Base-by-base conservation (phyloP, 2,797 vertebrate genomes). In the Phrynocephalus vlangalii region DNA sequence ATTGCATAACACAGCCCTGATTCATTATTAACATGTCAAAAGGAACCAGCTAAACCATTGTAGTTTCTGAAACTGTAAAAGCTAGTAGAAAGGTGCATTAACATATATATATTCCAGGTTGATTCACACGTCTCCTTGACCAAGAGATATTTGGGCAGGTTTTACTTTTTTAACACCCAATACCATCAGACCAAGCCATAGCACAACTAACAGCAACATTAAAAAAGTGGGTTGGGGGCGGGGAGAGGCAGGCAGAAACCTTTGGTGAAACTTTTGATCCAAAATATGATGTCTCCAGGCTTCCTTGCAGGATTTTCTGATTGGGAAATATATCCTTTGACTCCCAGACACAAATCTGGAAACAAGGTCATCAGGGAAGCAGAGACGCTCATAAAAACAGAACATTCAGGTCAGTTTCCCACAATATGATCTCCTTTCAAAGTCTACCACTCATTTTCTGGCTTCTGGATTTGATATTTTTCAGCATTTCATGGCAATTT, bases 221-320 rank as follows among this genome's bases (percentile, higher is more conserved):
- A 88, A 44, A 13, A 16, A 0, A 80, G 38, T 44, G 38, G 38
- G 38, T 3, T 44, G 38, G 38, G 38, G 38, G 38, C 2, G 38
- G 38, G 38, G 38, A 44, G 38, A 44, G 38, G 38, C 38, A 0
- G 88, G 78, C 56, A 90, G 88, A 92, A 30, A 79, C 48, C 78
- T 92, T 90, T 92, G 93, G 72, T 90, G 78, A 92, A 94, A 93
- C 33, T 81, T 94, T 92, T 93, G 85, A 92, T 94, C 79, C 91
- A 90, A 82, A 68, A 87, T 15, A 77, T 90, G 86, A 92, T 92
- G 88, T 92, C 91, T 86, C 89, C 48, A 84, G 83, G 26, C 30
- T 50, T 91, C 87, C 88, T 89, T 87, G 88, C 92, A 92, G 75
- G 92, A 85, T 88, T 87, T 90, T 94, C 88, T 89, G 75, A 92